phyloP scores from a whole-genome alignment of 2,797 vertebrate species.

The Mormyrops boulengeri region DNA sequence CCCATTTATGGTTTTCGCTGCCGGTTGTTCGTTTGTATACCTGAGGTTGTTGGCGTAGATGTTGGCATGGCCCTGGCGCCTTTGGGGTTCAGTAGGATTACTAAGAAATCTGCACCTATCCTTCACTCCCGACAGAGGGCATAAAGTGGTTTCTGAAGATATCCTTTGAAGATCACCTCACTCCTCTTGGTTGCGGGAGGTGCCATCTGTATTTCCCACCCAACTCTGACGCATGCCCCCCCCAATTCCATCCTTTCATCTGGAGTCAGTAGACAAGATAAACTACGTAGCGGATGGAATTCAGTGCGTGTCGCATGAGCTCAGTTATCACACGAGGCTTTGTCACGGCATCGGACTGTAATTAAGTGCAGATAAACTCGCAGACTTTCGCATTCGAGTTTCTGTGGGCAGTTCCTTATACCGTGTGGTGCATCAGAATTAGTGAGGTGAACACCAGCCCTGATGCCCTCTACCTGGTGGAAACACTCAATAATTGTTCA shows the following conservation, averaged over 20 bases:
- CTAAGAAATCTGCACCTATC: not conserved
- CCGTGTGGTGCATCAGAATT: not conserved
- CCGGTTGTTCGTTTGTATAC: not conserved
- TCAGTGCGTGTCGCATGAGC: not conserved
- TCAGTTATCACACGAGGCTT: not conserved
- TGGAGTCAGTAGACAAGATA: not conserved
- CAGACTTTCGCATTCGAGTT: not conserved
- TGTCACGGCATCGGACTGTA: not conserved
- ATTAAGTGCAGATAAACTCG: not conserved
- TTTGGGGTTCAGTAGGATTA: not conserved
- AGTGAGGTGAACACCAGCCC: not conserved
- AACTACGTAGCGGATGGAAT: not conserved
- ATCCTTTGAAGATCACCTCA: not conserved
- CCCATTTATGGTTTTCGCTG: not conserved
- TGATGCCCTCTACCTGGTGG: not conserved
- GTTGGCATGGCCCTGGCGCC: not conserved
- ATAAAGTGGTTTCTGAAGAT: not conserved
- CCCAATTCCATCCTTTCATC: not conserved
- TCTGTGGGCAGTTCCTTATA: not conserved
- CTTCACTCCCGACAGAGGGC: not conserved
- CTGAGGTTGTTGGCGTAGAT: not conserved
- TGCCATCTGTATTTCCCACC: not conserved
- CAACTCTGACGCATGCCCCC: not conserved
- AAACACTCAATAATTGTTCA: not conserved
- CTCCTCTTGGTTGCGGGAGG: not conserved